Base-by-base conservation (phyloP, 2,888 invertebrate species). In the Gibbula magus region DNA sequence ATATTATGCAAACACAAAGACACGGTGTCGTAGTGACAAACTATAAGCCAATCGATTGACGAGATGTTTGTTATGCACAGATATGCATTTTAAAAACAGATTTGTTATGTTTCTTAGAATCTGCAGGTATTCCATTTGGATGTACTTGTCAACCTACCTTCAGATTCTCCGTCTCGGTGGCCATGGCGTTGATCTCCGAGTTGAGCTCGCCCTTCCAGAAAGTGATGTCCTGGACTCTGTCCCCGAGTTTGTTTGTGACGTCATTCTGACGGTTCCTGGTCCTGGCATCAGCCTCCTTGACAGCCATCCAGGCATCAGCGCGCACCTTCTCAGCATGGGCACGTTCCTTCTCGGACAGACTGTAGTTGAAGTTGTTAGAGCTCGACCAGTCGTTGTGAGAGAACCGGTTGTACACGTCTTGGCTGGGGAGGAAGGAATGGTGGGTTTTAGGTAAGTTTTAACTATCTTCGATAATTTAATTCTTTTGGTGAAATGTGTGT, bases 321-420 rank as follows among this genome's bases (percentile, higher is more conserved):
- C 93, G 83, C 8, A 93, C 88, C 52, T 92, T 82, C 84, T 92
- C 92, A 13, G 92, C 92, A 77, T 91, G 95, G 87, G 95, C 96
- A 91, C 97, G 95, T 92, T 97, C 97, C 22, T 96, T 96, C 91
- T 98, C 97, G 0, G 98, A 96, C 92, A 97, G 96, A 89, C 96
- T 96, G 92, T 96, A 98, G 91, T 96, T 95, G 92, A 91, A 93
- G 90, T 92, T 93, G 92, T 96, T 97, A 90, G 96, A 96, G 93
- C 96, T 96, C 80, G 95, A 95, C 98, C 98, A 98, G 94, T 98
- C 98, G 83, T 96, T 95, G 77, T 97, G 96, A 1, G 97, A 97
- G 93, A 96, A 98, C 1, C 93, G 88, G 0, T 98, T 97, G 92
- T 97, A 97, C 51, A 98, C 86, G 25, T 89, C 88, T 79, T 91